A percentile compares a stretch with the other conserved stretches of the same genome.
Evolutionary conservation across 2,888 invertebrate genomes (phyloP).

Genomic region (Dusona sp.): DNA sequence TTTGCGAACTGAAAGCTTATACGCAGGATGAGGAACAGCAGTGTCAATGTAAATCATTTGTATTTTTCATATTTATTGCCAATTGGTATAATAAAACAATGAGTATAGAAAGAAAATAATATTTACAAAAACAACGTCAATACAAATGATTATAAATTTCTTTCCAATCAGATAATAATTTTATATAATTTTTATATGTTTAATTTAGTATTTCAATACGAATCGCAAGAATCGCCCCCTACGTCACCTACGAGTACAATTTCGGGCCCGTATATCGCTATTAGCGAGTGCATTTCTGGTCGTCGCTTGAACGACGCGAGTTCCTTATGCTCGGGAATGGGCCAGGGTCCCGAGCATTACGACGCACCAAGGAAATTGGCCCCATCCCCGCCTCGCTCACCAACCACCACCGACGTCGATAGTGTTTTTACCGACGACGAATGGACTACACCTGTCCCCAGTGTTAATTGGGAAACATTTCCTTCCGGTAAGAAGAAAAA

Average conservation of each 20-base stretch:
- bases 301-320: constrained; percentile 85
- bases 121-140: not conserved
- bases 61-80: not conserved
- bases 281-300: constrained; percentile 96
- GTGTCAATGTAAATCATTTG: constrained; percentile 74
- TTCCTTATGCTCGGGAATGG: constrained; percentile 79
- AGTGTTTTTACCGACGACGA: constrained; percentile 90
- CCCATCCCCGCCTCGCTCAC: constrained; percentile 85
- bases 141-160: not conserved
- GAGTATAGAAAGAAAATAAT: not conserved
- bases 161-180: not conserved
- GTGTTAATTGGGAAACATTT: constrained; percentile 85
- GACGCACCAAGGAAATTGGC: constrained; percentile 80
- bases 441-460: constrained; percentile 86
- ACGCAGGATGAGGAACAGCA: constrained; percentile 86
- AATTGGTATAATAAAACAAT: not conserved
- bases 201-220: constrained; percentile 81
- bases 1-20: constrained; percentile 93
- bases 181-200: constrained; percentile 15
- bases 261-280: constrained; percentile 95
- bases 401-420: constrained; percentile 89
- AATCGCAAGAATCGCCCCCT: constrained; percentile 87
- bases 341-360: constrained; percentile 81
- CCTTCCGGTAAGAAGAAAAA: constrained; percentile 78
- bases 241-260: constrained; percentile 87